Base-by-base conservation (phyloP, 2,113 vertebrate species). In the Pachypanchax playfairii region DNA sequence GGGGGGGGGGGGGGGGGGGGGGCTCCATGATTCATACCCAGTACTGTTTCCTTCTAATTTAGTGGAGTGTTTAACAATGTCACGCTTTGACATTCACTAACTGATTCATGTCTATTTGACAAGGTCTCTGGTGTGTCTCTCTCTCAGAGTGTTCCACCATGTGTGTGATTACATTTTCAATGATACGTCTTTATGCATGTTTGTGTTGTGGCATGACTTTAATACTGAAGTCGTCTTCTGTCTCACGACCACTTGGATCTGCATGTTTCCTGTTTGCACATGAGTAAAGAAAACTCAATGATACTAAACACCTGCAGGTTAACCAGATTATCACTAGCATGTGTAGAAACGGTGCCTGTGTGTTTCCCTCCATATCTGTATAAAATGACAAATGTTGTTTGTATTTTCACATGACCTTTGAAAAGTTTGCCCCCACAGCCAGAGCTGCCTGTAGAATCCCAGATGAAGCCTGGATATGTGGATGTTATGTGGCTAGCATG, bases 401-500 rank as follows among this genome's bases (percentile, higher is more conserved):
- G 31, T 65, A 47, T 60, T 66, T 76, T 59, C 50, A 57, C 39
- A 33, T 83, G 80, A 89, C 86, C 75, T 87, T 84, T 87, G 41
- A 51, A 73, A 80, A 75, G 62, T 80, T 85, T 76, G 44, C 58
- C 61, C 80, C 77, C 68, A 75, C 85, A 85, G 77, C 71, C 77
- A 69, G 57, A 29, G 35, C 54, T 67, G 77, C 72, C 77, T 77
- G 77, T 71, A 63, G 70, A 78, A 75, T 86, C 62, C 74, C 60
- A 21, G 73, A 84, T 66, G 69, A 63, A 58, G 60, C 42, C 56
- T 72, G 57, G 77, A 73, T 73, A 50, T 77, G 73, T 73, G 33
- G 65, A 63, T 77, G 79, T 57, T 42, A n/a, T 82, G 83, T 85
- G 75, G 75, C 72, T 70, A 49, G 84, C 87, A 89, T 90, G 88